phyloP scores from a whole-genome alignment of 2,113 vertebrate genomes.

The Cyprinodon tularosa region DNA sequence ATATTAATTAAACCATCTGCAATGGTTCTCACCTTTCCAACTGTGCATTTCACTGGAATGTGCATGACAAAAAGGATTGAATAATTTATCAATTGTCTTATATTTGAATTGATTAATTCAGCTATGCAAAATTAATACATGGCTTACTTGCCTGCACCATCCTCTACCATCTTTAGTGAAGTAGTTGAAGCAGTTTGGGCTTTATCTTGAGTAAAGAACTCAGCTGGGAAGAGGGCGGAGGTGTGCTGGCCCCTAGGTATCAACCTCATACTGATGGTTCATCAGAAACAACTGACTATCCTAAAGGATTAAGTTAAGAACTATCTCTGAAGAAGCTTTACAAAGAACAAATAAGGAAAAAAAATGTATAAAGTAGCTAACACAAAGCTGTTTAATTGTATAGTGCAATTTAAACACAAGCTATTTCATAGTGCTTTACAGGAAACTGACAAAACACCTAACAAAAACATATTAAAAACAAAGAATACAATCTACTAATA shows the following conservation, averaged over 20 bases:
- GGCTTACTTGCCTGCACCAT: conserved; percentile 53
- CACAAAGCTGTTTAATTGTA: not conserved
- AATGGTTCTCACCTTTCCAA: conserved; percentile 75
- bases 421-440: not conserved
- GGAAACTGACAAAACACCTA: not conserved
- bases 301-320: conserved; percentile 13
- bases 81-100: conserved; percentile 95
- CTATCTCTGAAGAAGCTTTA: not conserved
- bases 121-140: conserved; percentile 90
- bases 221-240: conserved; percentile 28
- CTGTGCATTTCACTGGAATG: conserved; percentile 64
- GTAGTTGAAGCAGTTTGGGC: conserved; percentile 61
- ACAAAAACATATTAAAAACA: not conserved
- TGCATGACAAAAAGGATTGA: conserved; percentile 79
- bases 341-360: not conserved
- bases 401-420: not conserved
- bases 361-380: not conserved
- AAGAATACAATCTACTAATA: not conserved
- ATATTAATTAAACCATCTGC: conserved; percentile 92
- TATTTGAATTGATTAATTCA: conserved; percentile 91
- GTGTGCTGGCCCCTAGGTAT: conserved; percentile 1
- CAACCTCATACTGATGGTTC: conserved; percentile 44
- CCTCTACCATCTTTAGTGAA: conserved; percentile 77
- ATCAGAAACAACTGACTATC: conserved; percentile 37
- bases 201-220: conserved; percentile 58